A percentile compares a stretch with the other conserved stretches of the same genome.
phyloP scores from a whole-genome alignment of 53 echinoderm and acorn worm species.

The Astropecten irregularis region DNA sequence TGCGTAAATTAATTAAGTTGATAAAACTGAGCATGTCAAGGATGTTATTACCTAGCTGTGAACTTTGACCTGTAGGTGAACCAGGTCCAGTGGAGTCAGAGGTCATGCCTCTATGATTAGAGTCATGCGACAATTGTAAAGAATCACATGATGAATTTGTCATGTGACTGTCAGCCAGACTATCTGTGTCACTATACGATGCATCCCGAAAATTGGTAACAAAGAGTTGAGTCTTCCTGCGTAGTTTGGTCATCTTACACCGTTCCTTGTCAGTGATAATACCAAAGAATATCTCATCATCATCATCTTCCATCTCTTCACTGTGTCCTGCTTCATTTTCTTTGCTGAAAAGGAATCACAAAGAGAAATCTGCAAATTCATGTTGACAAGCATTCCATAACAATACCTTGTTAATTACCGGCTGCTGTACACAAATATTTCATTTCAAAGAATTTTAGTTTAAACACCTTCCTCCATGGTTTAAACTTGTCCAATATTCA shows the following conservation, averaged over 20 bases:
- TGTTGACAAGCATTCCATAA: no score
- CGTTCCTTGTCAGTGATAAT: constrained; percentile 65
- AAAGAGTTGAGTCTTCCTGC: constrained; percentile 71
- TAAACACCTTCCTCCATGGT: no score
- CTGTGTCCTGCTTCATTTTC: background rate
- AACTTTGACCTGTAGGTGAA: no score
- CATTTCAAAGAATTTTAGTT: no score
- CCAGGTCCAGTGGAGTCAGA: background rate
- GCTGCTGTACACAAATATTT: no score
- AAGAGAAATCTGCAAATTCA: no score
- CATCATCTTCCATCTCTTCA: background rate
- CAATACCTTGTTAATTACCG: no score
- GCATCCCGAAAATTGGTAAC: constrained; percentile 59
- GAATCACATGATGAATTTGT: background rate
- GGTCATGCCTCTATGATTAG: background rate
- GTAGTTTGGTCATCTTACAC: constrained; percentile 70
- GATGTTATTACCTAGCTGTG: background rate
- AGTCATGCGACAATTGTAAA: background rate
- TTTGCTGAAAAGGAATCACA: background rate
- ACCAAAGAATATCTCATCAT: constrained; percentile 91
- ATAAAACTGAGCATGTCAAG: no score
- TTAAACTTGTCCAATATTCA: no score
- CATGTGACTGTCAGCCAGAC: background rate
- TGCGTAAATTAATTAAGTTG: no score
- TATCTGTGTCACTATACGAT: background rate